phyloP scores from a whole-genome alignment of 2,113 vertebrate species.

The Meriones unguiculatus region DNA sequence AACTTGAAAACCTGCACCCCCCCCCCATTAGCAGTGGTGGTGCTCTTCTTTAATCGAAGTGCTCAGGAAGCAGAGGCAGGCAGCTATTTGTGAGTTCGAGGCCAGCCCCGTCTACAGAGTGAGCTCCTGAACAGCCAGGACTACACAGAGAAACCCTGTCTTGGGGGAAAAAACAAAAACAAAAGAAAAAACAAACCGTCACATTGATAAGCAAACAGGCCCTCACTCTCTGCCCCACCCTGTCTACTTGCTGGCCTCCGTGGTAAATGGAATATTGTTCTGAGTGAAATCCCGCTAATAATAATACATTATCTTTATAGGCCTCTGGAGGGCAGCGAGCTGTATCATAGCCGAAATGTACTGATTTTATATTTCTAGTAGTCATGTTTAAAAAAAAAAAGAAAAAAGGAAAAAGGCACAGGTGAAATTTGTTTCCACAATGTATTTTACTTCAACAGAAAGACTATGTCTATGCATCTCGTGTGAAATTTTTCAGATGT shows the following conservation, averaged over 20 bases:
- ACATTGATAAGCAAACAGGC: constrained; percentile 12
- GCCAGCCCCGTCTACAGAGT: not conserved
- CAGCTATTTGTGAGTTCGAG: not conserved
- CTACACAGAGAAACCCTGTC: not conserved
- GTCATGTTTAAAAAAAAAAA: not conserved
- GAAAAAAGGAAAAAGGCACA: not conserved
- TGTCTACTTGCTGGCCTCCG: constrained; percentile 23
- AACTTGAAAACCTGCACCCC: not conserved
- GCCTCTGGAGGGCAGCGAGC: not conserved
- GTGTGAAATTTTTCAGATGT: not conserved
- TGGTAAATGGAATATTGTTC: not conserved
- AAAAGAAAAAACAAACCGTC: not conserved
- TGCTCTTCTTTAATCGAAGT: not conserved
- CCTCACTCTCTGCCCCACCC: not conserved
- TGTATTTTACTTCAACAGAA: constrained; percentile 3
- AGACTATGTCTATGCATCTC: not conserved
- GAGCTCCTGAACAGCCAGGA: not conserved
- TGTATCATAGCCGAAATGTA: not conserved
- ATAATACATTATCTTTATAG: constrained; percentile 35
- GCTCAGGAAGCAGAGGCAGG: not conserved
- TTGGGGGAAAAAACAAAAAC: not conserved
- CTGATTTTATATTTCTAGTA: constrained; percentile 38
- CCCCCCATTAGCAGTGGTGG: constrained; percentile 5
- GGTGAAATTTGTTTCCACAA: constrained; percentile 49
- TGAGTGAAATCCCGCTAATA: constrained; percentile 39